Evolutionary conservation across 64 coral and sea anemone species (phyloP), one percentile per base, ranked within the genome.

Genomic region (Stichodactyla mertensii): DNA sequence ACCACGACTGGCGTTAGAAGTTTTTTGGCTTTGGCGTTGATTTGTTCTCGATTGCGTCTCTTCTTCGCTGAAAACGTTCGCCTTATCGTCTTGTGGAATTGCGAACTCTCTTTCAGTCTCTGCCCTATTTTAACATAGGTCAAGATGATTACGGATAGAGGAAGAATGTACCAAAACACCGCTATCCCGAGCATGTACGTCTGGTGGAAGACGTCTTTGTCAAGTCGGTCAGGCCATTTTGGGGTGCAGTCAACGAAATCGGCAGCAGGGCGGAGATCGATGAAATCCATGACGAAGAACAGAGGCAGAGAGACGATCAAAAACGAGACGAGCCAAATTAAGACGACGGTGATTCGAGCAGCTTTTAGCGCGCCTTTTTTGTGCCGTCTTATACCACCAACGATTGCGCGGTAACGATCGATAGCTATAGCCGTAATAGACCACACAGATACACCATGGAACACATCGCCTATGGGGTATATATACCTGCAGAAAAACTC

Each of bases 1-100:
- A 95, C 84, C 4, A 95, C 90, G 14, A 95, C 87, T 7, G 94
- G 94, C 3, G 78, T 95, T 55, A 95, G 92, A 86, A 95, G 88
- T 57, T 83, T 87, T 61, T 95, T 91, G 15, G 93, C 93, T 85
- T 87, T 92, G 26, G 57, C 87, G 31, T 95, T 95, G 87, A 64
- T 71, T 78, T 54, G 82, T 64, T 19, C 93, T 86, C 27, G 64
- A 67, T 22, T 66, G 83, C 59, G 87, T 64, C 7, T 74, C 54
- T 53, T 52, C 61, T 18, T 57, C 23, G 9, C 80, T 8, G 31
- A 12, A 24, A 62, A 54, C 64, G 53, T 18, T 15, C 78, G 10
- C 14, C 67, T 36, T 71, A 92, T 89, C 0, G 84, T 62, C 22
- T 59, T 92, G 59, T 89, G 91, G 71, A 95, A 95, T 16, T 80